These are phyloP conservation scores for Buathra laborator DNA, from an alignment of 2,888 invertebrate genomes.

Conservation along the genomic window DNA sequence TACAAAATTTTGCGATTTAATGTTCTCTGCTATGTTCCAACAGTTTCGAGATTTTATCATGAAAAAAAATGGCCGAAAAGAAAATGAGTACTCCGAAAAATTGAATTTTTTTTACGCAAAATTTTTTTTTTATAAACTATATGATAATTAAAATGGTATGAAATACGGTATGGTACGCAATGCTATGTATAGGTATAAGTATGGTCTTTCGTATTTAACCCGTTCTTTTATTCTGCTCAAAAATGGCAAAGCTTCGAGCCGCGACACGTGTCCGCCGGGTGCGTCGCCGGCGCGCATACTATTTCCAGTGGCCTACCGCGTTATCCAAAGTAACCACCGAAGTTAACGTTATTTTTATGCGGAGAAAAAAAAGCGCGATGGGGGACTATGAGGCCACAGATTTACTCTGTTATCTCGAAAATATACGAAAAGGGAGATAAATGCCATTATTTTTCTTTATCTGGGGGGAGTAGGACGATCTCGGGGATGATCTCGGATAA, in stretches of 20 bases:
- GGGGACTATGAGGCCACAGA: conserved; percentile 32
- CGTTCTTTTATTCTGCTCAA: neutral
- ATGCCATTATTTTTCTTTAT: conserved; percentile 69
- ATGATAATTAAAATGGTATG: neutral
- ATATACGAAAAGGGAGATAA: conserved; percentile 49
- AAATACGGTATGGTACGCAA: neutral
- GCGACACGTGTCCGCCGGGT: neutral
- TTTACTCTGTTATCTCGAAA: conserved; percentile 63
- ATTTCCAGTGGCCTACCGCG: conserved; percentile 18
- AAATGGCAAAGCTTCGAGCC: neutral
- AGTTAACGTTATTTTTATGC: conserved; percentile 55
- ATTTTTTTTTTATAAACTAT: neutral
- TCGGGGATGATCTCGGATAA: conserved; percentile 39
- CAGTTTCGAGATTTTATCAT: too few relatives aligned
- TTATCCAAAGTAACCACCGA: conserved; percentile 32
- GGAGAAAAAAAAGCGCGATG: conserved; percentile 16
- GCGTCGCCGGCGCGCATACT: neutral
- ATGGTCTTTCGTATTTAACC: neutral
- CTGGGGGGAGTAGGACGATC: conserved; percentile 43
- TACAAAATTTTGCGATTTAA: too few relatives aligned
- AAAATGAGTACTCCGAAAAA: too few relatives aligned
- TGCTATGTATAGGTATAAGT: too few relatives aligned
- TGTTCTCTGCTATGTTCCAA: too few relatives aligned
- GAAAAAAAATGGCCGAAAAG: too few relatives aligned
- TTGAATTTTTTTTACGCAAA: too few relatives aligned